Percentiles rank a stretch among this genome's conserved stretches.
These are phyloP conservation scores for Argyresthia goedartella DNA, from an alignment of 2,888 invertebrate species.

Conservation along the genomic window DNA sequence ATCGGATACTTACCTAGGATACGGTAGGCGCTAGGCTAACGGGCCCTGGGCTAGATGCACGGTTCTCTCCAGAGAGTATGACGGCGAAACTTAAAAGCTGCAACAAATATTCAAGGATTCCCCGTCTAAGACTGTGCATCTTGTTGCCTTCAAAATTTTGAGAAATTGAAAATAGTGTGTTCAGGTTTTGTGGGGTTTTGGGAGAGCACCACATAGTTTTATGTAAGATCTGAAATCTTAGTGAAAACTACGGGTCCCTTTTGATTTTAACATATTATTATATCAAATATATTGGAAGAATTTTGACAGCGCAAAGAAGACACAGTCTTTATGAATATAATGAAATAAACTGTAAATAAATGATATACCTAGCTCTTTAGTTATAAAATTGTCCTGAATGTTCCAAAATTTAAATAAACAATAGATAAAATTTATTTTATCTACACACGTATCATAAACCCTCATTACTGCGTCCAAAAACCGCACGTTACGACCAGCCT, in stretches of 20 bases:
- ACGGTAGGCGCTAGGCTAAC: constrained; percentile 16
- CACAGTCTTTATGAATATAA: neutral
- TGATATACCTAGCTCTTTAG: too few relatives aligned
- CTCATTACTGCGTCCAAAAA: too few relatives aligned
- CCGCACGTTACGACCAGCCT: too few relatives aligned
- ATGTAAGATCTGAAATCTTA: too few relatives aligned
- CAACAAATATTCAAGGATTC: constrained; percentile 69
- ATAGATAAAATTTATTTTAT: too few relatives aligned
- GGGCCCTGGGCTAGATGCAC: constrained; percentile 26
- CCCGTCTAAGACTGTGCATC: constrained; percentile 26
- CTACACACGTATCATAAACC: too few relatives aligned
- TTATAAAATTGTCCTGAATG: too few relatives aligned
- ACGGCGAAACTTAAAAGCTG: constrained; percentile 57
- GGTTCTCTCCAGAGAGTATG: constrained; percentile 30
- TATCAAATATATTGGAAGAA: neutral
- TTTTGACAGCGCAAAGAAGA: neutral
- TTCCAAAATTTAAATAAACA: too few relatives aligned
- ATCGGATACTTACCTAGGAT: constrained; percentile 47
- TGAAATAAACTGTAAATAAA: too few relatives aligned
- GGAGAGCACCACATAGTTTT: too few relatives aligned
- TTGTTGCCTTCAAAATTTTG: neutral
- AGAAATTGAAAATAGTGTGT: neutral
- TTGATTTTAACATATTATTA: too few relatives aligned
- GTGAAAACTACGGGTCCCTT: too few relatives aligned
- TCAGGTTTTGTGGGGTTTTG: neutral